Base-by-base conservation (phyloP, 2,113 vertebrate species). In the Nannospalax galili region DNA sequence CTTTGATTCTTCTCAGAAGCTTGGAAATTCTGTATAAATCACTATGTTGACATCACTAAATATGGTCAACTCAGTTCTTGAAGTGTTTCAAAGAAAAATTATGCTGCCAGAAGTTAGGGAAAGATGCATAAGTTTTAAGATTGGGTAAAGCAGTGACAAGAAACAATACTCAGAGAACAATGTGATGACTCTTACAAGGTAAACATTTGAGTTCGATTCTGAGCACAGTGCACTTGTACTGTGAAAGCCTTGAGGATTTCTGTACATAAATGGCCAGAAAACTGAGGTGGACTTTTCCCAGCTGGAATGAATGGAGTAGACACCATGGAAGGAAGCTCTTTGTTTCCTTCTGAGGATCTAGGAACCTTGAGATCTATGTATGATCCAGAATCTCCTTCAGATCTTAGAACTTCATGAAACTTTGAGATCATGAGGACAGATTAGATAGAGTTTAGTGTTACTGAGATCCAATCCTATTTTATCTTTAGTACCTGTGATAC, bases 1-100 rank as follows among this genome's bases (percentile, higher is more conserved):
- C 17, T 93, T 42, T 20, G 3, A 19, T 93, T 95, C 20, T 87
- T 81, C 79, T 85, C 30, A 94, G 85, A 92, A 96, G 70, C 28
- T 32, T 65, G 74, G 10, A 96, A 89, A 52, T 19, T 82, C 32
- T n/a, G 32, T 74, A 16, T 67, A 84, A 87, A 64, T 94, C 24
- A 74, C 19, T 60, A 3, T 74, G 35, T 11, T 78, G 9, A 37
- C n/a, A 78, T 10, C 70, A 56, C 88, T 90, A 81, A 93, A 85
- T 12, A 86, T 92, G 20, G 15, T 11, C 40, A 94, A 12, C 74
- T 45, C 28, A 37, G 79, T 60, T 64, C 11, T 11, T 22, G 11
- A 58, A 79, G 24, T 58, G 19, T 80, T 80, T 15, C 7, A 3
- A 37, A 26, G n/a, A 88, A 91, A 62, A 19, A 65, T 73, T 84